Evolutionary conservation across 2,888 invertebrate species (phyloP).

Genomic region (Heliconius ismenius): DNA sequence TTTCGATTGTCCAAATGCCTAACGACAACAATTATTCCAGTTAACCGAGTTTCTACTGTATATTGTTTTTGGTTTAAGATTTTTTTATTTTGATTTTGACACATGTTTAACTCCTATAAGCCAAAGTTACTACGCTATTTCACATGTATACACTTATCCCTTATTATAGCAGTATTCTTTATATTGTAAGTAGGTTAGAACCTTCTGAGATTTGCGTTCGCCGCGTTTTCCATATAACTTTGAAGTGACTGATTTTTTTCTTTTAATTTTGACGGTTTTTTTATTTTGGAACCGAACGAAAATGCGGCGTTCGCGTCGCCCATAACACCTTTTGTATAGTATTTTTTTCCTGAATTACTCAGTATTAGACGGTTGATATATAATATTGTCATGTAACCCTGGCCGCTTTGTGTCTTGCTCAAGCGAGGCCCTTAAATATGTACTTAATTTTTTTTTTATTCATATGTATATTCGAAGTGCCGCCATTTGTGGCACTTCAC

Average conservation of each 20-base stretch:
- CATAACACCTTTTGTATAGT: slow-evolving; percentile 76
- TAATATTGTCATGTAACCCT: slow-evolving; percentile 66
- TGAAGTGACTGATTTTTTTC: slow-evolving; percentile 26
- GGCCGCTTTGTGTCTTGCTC: slow-evolving; percentile 72
- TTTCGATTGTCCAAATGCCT: neutral
- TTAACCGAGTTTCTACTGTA: slow-evolving; percentile 2
- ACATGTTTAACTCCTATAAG: slow-evolving; percentile 53
- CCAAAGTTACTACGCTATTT: slow-evolving; percentile 69
- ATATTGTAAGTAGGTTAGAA: slow-evolving; percentile 73
- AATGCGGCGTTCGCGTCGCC: slow-evolving; percentile 52
- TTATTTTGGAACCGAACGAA: slow-evolving; percentile 33
- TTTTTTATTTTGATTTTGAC: slow-evolving; percentile 29
- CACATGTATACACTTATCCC: slow-evolving; percentile 71
- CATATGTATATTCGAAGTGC: slow-evolving; percentile 47
- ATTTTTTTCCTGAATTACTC: slow-evolving; percentile 66
- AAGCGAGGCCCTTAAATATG: slow-evolving; percentile 58
- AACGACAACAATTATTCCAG: neutral
- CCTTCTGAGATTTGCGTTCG: slow-evolving; percentile 66
- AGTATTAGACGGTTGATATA: slow-evolving; percentile 75
- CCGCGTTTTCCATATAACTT: slow-evolving; percentile 46
- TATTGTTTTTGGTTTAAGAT: neutral
- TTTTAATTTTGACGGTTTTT: slow-evolving; percentile 10
- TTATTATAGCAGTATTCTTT: slow-evolving; percentile 76
- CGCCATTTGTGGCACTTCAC: slow-evolving; percentile 41
- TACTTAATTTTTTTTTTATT: slow-evolving; percentile 69